Evolutionary conservation across 2,113 vertebrate species (phyloP).

Genomic region (Rallus limicola): DNA sequence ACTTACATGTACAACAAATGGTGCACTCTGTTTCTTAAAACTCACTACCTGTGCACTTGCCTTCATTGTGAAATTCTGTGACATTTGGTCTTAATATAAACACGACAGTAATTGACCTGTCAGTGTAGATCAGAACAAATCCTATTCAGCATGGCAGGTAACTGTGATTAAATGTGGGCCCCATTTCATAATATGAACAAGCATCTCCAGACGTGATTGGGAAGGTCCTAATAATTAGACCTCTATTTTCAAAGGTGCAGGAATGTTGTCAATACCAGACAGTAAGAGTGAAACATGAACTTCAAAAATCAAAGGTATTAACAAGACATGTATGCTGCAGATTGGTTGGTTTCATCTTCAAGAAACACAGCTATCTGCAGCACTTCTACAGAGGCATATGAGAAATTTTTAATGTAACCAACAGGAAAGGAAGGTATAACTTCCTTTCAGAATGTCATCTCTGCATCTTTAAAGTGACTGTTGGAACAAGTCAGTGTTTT

Average conservation of each 20-base stretch:
- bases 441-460: background rate
- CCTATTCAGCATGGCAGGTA: background rate
- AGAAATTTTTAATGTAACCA: background rate
- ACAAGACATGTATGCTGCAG: background rate
- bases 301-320: background rate
- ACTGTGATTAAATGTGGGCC: background rate
- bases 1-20: accelerated
- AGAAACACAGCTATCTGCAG: background rate
- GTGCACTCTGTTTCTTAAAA: background rate
- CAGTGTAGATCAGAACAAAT: constrained; percentile 4
- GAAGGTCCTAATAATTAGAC: background rate
- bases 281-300: background rate
- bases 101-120: background rate
- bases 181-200: background rate
- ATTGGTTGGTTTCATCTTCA: background rate
- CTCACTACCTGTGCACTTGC: background rate
- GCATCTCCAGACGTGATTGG: background rate
- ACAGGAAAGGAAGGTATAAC: background rate
- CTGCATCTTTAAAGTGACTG: background rate
- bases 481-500: background rate
- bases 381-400: background rate
- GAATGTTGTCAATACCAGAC: background rate
- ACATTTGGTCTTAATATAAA: background rate
- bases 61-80: background rate
- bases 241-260: background rate